These are phyloP conservation scores for Lasioglossum albipes DNA, from an alignment of 1,140 invertebrate species.

Conservation along the genomic window DNA sequence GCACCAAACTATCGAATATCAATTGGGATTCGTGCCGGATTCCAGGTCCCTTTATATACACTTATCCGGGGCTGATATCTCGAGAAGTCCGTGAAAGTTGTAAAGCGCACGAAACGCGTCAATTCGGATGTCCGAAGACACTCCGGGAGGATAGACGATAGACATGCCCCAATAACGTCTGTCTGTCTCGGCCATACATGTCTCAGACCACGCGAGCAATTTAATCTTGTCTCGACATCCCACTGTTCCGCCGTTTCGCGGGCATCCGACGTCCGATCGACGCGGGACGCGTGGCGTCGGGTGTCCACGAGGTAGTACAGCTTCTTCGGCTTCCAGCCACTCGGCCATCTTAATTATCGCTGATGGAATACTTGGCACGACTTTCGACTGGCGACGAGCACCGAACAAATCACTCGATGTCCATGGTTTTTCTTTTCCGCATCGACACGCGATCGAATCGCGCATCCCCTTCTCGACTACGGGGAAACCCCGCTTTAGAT, in stretches of 20 bases:
- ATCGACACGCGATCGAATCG: no score
- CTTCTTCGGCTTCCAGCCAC: neutral
- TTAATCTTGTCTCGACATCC: neutral
- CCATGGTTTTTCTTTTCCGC: no score
- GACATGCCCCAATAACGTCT: conserved; percentile 72
- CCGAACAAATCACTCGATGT: no score
- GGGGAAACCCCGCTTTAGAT: no score
- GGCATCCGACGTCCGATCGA: neutral
- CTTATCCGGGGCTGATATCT: conserved; percentile 43
- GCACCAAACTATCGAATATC: conserved; percentile 47
- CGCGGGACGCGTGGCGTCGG: no score
- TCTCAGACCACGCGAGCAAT: conserved; percentile 23
- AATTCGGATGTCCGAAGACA: conserved; percentile 68
- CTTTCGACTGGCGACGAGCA: neutral
- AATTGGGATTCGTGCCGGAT: conserved; percentile 56
- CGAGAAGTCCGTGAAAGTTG: conserved; percentile 36
- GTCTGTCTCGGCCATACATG: conserved; percentile 40
- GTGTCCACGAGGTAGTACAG: neutral
- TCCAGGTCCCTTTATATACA: conserved; percentile 68
- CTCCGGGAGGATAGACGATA: conserved; percentile 24
- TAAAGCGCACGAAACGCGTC: conserved; percentile 73
- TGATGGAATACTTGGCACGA: neutral
- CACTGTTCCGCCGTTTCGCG: neutral
- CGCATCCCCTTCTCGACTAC: no score
- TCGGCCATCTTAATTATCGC: conserved; percentile 6